Evolutionary conservation across 2,888 invertebrate genomes (phyloP).

Genomic region (Sepiola atlantica): DNA sequence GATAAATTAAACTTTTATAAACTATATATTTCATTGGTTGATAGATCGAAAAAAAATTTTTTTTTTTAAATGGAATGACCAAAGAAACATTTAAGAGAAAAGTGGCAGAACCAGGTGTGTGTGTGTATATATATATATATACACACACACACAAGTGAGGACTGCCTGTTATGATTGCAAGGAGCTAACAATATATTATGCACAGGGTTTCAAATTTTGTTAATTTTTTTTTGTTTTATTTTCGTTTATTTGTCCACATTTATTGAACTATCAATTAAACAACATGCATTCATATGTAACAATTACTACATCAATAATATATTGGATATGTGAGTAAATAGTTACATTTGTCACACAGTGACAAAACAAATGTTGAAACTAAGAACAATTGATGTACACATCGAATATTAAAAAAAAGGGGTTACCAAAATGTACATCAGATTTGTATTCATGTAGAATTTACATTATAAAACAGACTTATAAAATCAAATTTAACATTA

Average conservation of each 20-base stretch:
- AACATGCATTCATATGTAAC: conserved; percentile 32
- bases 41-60: not conserved
- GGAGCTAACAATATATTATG: conserved; percentile 32
- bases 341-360: conserved; percentile 32
- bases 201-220: not conserved
- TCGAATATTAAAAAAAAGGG: not conserved
- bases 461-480: not conserved
- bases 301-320: conserved; percentile 7
- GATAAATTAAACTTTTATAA: not conserved
- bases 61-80: not conserved
- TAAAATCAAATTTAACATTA: not conserved
- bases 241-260: not conserved
- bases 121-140: no score
- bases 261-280: conserved; percentile 9
- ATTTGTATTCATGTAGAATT: conserved; percentile 8
- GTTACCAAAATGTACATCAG: not conserved
- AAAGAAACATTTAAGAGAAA: not conserved
- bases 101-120: not conserved
- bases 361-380: conserved; percentile 5
- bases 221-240: no score
- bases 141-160: no score
- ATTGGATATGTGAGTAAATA: not conserved
- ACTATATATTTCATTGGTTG: not conserved
- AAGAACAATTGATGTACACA: not conserved
- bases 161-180: not conserved